phyloP scores from a whole-genome alignment of 2,113 vertebrate species.

The Rhineura floridana region DNA sequence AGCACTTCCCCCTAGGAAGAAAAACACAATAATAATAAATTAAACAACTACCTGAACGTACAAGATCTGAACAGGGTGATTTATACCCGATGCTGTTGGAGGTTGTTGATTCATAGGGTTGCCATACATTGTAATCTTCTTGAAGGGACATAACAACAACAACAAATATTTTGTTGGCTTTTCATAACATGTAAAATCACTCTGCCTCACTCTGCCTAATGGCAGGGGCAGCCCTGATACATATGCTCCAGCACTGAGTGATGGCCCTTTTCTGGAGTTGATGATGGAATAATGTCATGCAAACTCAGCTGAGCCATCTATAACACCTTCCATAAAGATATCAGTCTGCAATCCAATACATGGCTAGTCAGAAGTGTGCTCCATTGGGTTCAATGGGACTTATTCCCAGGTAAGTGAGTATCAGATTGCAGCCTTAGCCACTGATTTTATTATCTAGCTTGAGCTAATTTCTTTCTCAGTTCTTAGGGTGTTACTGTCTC shows the following conservation, averaged over 20 bases:
- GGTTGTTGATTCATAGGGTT: too few species aligned
- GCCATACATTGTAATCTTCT: too few species aligned
- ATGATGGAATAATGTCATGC: background rate
- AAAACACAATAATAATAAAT: background rate
- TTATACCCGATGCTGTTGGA: too few species aligned
- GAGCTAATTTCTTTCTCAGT: background rate
- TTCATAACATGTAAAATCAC: background rate
- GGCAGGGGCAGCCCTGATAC: background rate
- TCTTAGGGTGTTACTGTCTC: constrained; percentile 2
- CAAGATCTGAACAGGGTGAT: too few species aligned
- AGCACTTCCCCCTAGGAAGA: background rate
- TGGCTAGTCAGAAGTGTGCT: too few species aligned
- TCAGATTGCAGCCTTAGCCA: too few species aligned
- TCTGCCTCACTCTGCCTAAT: background rate
- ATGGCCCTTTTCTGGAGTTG: background rate
- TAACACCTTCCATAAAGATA: background rate
- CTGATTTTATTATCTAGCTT: background rate
- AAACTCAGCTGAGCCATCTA: background rate
- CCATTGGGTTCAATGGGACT: too few species aligned
- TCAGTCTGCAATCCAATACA: background rate
- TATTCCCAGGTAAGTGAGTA: too few species aligned
- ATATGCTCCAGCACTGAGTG: background rate
- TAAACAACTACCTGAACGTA: background rate
- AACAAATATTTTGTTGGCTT: background rate
- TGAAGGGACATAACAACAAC: too few species aligned